A percentile compares a stretch with the other conserved stretches of the same genome.
These are phyloP conservation scores for Nephila pilipes DNA, from an alignment of 1,140 invertebrate species.

Conservation along the genomic window DNA sequence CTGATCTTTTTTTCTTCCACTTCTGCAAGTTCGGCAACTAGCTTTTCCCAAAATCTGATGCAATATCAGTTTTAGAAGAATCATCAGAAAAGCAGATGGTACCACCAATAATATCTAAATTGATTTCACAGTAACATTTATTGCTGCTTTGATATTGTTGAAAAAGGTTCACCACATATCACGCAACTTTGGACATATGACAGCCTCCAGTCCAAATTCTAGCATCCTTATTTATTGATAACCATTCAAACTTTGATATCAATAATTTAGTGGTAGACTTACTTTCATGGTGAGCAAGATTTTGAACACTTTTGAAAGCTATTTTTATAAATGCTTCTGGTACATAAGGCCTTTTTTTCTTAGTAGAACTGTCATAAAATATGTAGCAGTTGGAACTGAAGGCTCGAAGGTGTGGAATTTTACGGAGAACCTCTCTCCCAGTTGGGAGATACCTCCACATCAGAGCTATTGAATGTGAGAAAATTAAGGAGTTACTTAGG, in stretches of 20 bases:
- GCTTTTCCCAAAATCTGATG: too few species aligned
- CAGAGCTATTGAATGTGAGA: too few species aligned
- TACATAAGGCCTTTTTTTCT: slow-evolving; percentile 70
- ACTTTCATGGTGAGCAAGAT: slow-evolving; percentile 56
- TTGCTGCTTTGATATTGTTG: not conserved
- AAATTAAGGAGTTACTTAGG: too few species aligned
- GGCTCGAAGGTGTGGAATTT: too few species aligned
- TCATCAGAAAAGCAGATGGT: too few species aligned
- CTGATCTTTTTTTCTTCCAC: too few species aligned
- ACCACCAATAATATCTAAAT: slow-evolving; percentile 29
- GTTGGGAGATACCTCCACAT: too few species aligned
- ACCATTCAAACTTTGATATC: not conserved
- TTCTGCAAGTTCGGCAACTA: too few species aligned
- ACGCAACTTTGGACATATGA: not conserved
- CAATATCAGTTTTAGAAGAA: too few species aligned
- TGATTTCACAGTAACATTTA: not conserved
- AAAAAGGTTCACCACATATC: not conserved
- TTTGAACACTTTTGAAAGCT: slow-evolving; percentile 60
- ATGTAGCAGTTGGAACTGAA: not conserved
- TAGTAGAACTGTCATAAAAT: slow-evolving; percentile 46
- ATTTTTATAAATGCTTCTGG: slow-evolving; percentile 11
- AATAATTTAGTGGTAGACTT: not conserved
- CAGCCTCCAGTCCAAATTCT: not conserved
- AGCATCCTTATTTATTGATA: not conserved
- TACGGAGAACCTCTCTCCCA: too few species aligned